Conservation (phyloP, 2,113 vertebrate genomes). For the Dunckerocampus dactyliophorus region DNA sequence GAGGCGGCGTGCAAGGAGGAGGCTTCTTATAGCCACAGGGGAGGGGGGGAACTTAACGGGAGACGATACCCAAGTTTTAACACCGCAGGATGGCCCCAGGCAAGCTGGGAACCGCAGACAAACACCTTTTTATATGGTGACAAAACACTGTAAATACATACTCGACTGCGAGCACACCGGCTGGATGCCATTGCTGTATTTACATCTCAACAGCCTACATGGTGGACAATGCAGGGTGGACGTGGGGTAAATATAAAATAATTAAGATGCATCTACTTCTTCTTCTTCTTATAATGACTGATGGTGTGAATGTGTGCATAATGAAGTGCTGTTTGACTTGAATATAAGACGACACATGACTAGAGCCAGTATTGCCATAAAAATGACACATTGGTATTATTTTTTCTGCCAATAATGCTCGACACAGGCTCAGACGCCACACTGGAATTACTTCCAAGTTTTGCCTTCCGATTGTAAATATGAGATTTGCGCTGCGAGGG, state of each 20-base stretch:
- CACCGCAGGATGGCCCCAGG: constrained; percentile 56
- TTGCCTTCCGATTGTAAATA: no score
- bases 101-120: constrained; percentile 50
- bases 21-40: constrained; percentile 39
- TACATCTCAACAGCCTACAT: constrained; percentile 5
- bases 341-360: no score
- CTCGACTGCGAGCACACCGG: constrained; percentile 12
- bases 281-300: not conserved
- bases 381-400: no score
- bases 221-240: not conserved
- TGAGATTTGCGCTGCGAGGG: no score
- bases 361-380: no score
- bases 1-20: constrained; percentile 24
- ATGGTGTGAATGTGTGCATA: not conserved
- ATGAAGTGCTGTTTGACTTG: not conserved
- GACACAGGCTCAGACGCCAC: no score
- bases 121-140: constrained; percentile 34
- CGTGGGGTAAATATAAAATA: not conserved
- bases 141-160: constrained; percentile 30
- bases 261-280: not conserved
- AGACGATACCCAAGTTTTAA: constrained; percentile 64
- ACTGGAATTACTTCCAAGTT: no score
- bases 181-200: constrained; percentile 20
- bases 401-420: no score
- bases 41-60: constrained; percentile 43